Percentiles rank a stretch among this genome's conserved stretches.
Evolutionary conservation across 2,797 vertebrate genomes (phyloP).

Genomic region (Trematocara caparti): DNA sequence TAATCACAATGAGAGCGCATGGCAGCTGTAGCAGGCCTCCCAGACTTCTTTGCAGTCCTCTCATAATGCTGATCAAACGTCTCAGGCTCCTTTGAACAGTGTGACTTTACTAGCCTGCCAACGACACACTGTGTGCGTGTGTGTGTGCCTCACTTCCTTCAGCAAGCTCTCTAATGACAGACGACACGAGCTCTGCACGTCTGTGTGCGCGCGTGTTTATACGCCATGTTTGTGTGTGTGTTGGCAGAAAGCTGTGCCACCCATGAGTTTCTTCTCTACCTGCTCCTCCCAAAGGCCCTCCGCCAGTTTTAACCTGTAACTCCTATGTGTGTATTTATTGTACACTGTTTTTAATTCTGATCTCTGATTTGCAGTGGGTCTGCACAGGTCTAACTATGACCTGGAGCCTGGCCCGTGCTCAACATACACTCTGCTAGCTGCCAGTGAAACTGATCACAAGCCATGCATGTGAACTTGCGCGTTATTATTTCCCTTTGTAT

Average conservation of each 20-base stretch:
- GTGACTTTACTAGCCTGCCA: slow-evolving; percentile 68
- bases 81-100: slow-evolving; percentile 64
- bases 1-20: slow-evolving; percentile 18
- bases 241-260: slow-evolving; percentile 61
- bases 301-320: slow-evolving; percentile 45
- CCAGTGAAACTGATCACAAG: slow-evolving; percentile 57
- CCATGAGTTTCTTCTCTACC: slow-evolving; percentile 50
- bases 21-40: slow-evolving; percentile 40
- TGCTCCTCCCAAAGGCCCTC: slow-evolving; percentile 38
- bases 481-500: slow-evolving; percentile 35
- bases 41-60: slow-evolving; percentile 47
- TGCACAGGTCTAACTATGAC: slow-evolving; percentile 25
- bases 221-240: not conserved
- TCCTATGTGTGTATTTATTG: slow-evolving; percentile 39
- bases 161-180: slow-evolving; percentile 67
- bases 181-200: slow-evolving; percentile 17
- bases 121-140: slow-evolving; percentile 39
- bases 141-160: slow-evolving; percentile 54
- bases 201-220: slow-evolving; percentile 21
- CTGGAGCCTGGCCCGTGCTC: slow-evolving; percentile 46
- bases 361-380: slow-evolving; percentile 40
- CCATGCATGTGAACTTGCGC: slow-evolving; percentile 23
- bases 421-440: slow-evolving; percentile 41
- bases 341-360: slow-evolving; percentile 24
- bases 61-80: slow-evolving; percentile 68